These are phyloP conservation scores for Conger conger DNA, from an alignment of 2,113 vertebrate species.

Conservation along the genomic window DNA sequence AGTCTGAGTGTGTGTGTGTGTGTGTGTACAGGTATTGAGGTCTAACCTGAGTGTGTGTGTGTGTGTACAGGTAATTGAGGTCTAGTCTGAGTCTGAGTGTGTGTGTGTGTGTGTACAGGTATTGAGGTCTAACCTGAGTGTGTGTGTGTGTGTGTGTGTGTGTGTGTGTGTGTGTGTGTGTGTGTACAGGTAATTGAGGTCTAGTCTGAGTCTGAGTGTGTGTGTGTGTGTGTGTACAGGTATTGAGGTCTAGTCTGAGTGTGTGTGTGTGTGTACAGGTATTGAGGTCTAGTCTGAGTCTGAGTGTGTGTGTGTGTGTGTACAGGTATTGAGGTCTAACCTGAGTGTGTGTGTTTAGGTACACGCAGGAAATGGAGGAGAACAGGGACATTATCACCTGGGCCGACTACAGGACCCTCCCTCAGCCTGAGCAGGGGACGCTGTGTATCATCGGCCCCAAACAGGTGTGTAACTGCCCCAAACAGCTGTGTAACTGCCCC, in stretches of 20 bases:
- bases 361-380: conserved; percentile 52
- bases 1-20: no score
- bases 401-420: conserved; percentile 66
- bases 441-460: conserved; percentile 42
- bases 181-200: not conserved
- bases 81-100: not conserved
- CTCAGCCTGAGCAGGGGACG: conserved; percentile 47
- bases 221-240: not conserved
- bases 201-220: not conserved
- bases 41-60: no score
- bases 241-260: not conserved
- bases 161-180: not conserved
- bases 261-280: not conserved
- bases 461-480: conserved; percentile 26
- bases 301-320: not conserved
- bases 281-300: not conserved
- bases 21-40: not conserved
- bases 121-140: not conserved
- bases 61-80: no score
- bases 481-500: not conserved
- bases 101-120: no score
- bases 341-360: conserved; percentile 40
- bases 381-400: conserved; percentile 60
- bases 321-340: not conserved
- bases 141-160: not conserved